phyloP scores from a whole-genome alignment of 37 sponge, comb jelly and placozoan genomes.

The Beroe forskalii region DNA sequence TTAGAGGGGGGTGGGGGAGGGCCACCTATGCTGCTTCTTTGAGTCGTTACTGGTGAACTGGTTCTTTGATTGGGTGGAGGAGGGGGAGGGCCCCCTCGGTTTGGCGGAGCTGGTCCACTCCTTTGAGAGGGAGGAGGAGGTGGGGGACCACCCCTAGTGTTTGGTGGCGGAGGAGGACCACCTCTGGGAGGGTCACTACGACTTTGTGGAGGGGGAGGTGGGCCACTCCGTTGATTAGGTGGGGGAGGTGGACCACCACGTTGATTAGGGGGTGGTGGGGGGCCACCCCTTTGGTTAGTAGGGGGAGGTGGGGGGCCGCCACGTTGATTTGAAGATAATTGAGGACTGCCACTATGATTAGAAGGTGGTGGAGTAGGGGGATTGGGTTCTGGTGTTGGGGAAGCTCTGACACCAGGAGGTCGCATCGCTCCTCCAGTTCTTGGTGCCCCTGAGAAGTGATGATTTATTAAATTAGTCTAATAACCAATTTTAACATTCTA shows the following conservation, averaged over 20 bases:
- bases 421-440: conserved; percentile 48
- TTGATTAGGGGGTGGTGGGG: conserved; percentile 29
- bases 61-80: conserved; percentile 13
- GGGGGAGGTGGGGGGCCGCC: conserved; percentile 17
- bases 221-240: not conserved
- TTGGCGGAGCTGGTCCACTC: conserved; percentile 27
- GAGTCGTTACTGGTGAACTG: not conserved
- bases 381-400: not conserved
- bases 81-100: not conserved
- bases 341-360: not conserved
- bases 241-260: conserved; percentile 54
- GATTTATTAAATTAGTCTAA: too few relatives aligned
- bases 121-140: conserved; percentile 13
- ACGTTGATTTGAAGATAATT: not conserved
- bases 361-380: not conserved
- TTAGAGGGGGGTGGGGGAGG: not conserved
- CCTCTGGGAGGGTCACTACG: not conserved
- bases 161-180: not conserved
- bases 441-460: conserved; percentile 29
- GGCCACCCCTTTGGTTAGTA: not conserved
- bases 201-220: conserved; percentile 9
- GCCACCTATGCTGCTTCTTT: not conserved
- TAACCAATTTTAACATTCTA: too few relatives aligned
- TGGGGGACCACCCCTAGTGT: not conserved
- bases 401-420: conserved; percentile 4